phyloP scores from a whole-genome alignment of 2,113 vertebrate genomes.

The Brienomyrus brachyistius region DNA sequence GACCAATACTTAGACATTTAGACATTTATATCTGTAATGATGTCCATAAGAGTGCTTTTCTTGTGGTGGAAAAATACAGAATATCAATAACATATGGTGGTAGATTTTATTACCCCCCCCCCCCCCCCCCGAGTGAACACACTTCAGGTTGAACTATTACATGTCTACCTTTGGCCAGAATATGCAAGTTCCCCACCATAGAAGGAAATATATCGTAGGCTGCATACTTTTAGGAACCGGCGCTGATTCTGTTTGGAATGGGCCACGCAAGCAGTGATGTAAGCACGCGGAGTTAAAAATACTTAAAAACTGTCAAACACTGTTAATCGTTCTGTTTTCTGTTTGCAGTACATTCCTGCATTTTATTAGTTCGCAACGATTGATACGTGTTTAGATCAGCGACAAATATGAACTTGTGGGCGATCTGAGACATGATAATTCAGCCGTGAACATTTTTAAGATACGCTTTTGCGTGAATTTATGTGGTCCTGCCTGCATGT shows the following conservation, averaged over 20 bases:
- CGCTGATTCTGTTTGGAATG: not conserved
- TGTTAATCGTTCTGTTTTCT: not conserved
- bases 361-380: not conserved
- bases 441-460: not conserved
- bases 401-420: not conserved
- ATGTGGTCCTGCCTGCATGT: not conserved
- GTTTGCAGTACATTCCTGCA: not conserved
- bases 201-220: not conserved
- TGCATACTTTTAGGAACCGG: not conserved
- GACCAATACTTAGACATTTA: not conserved
- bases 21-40: not conserved
- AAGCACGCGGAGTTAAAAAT: not conserved
- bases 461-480: not conserved
- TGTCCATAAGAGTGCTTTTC: not conserved
- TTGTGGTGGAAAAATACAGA: not conserved
- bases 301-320: not conserved
- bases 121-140: not conserved
- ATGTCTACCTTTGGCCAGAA: constrained; percentile 19
- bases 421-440: not conserved
- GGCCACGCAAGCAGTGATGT: not conserved
- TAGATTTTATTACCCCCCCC: not conserved
- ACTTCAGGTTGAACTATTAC: constrained; percentile 23
- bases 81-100: constrained; percentile 13
- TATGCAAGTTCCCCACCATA: constrained; percentile 19
- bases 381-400: not conserved